Conservation (phyloP, 2,888 invertebrate genomes). For the Geophilus truncorum region DNA sequence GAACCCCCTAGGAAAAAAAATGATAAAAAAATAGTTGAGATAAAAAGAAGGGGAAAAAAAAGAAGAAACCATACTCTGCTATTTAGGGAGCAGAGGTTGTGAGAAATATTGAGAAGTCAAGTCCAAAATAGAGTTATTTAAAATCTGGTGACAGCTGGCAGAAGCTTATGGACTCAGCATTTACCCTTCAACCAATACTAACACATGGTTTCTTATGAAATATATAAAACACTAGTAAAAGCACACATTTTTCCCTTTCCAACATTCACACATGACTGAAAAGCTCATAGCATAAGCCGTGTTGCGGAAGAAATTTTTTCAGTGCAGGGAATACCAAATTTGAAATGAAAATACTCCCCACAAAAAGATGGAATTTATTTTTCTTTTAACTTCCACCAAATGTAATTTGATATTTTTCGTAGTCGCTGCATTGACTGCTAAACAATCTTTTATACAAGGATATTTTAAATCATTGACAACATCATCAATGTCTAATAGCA, state of each 20-base stretch:
- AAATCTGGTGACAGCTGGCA: constrained; percentile 16
- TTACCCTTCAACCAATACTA: constrained; percentile 15
- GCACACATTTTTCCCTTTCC: neutral
- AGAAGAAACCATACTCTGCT: neutral
- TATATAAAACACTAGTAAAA: neutral
- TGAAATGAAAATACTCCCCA: neutral
- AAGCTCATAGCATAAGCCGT: neutral
- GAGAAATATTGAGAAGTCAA: constrained; percentile 11
- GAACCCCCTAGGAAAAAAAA: neutral
- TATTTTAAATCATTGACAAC: no score
- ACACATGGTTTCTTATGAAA: neutral
- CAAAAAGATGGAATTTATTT: no score
- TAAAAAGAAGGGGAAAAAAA: neutral
- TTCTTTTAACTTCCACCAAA: no score
- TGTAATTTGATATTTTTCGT: neutral
- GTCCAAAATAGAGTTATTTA: constrained; percentile 11
- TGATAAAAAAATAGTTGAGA: neutral
- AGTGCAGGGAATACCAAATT: neutral
- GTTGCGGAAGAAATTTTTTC: neutral
- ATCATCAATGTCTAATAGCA: no score
- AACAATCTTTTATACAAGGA: no score
- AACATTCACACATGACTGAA: neutral
- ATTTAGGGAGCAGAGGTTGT: neutral
- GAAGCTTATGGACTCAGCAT: neutral
- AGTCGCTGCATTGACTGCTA: no score